Percentiles rank a stretch among this genome's conserved stretches.
Evolutionary conservation across 2,888 invertebrate species (phyloP).

Genomic region (Vesta saturnalis): DNA sequence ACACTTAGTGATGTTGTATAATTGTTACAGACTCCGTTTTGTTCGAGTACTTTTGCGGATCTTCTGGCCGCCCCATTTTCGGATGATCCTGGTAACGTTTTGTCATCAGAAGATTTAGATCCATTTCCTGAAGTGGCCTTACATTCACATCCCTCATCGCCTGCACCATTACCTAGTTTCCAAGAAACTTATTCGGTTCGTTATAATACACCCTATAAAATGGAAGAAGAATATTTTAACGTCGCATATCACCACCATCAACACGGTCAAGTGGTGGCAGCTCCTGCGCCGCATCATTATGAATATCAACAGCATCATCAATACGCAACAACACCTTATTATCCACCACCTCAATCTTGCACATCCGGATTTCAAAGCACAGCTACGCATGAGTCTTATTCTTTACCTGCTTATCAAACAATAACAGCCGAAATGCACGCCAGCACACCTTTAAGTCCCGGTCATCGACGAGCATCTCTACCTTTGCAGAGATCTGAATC

Average conservation of each 20-base stretch:
- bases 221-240: slow-evolving; percentile 88
- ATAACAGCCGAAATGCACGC: slow-evolving; percentile 75
- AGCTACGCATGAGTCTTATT: slow-evolving; percentile 73
- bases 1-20: slow-evolving; percentile 45
- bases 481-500: slow-evolving; percentile 85
- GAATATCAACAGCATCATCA: slow-evolving; percentile 71
- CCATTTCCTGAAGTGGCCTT: slow-evolving; percentile 76
- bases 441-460: slow-evolving; percentile 70
- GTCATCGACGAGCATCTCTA: slow-evolving; percentile 78
- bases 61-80: slow-evolving; percentile 78
- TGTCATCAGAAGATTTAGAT: slow-evolving; percentile 74
- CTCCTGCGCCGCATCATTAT: slow-evolving; percentile 64
- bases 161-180: slow-evolving; percentile 81
- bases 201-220: slow-evolving; percentile 77
- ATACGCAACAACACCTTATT: slow-evolving; percentile 68
- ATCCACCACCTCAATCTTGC: slow-evolving; percentile 67
- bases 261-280: slow-evolving; percentile 65
- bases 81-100: slow-evolving; percentile 75
- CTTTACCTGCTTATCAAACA: slow-evolving; percentile 74
- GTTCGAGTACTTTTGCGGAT: slow-evolving; percentile 81
- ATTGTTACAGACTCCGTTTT: slow-evolving; percentile 78
- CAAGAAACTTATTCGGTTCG: slow-evolving; percentile 88
- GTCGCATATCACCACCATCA: slow-evolving; percentile 66
- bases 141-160: slow-evolving; percentile 58
- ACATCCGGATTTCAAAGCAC: slow-evolving; percentile 65